These are phyloP conservation scores for Tetramorium alpestre DNA, from an alignment of 1,140 invertebrate species.

Conservation along the genomic window DNA sequence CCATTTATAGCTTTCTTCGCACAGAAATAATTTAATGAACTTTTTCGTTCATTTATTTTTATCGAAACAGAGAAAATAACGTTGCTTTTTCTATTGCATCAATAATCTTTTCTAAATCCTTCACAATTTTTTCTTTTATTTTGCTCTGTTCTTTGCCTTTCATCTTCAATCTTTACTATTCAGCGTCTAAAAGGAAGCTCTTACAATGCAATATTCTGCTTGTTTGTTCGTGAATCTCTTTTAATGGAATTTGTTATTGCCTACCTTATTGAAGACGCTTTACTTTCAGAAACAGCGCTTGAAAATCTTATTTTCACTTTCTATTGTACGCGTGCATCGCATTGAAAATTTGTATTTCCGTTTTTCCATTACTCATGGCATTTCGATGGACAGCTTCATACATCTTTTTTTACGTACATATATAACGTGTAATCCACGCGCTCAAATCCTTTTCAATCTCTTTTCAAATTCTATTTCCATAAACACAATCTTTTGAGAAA, in stretches of 20 bases:
- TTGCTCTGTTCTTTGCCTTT: slow-evolving; percentile 7
- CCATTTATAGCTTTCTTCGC: not conserved
- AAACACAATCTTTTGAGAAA: not conserved
- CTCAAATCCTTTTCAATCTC: not conserved
- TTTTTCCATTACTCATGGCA: not conserved
- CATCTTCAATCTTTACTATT: slow-evolving; percentile 45
- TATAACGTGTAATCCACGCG: too few species aligned
- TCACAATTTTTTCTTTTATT: slow-evolving; percentile 15
- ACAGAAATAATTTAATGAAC: not conserved
- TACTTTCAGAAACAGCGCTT: slow-evolving; percentile 27
- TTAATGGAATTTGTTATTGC: slow-evolving; percentile 57
- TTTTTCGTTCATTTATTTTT: not conserved
- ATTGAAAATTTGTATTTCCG: slow-evolving; percentile 8
- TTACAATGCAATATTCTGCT: slow-evolving; percentile 40
- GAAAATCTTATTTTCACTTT: slow-evolving; percentile 39
- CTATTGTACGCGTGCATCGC: not conserved
- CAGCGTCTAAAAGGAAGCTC: slow-evolving; percentile 31
- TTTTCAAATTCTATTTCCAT: not conserved
- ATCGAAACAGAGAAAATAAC: not conserved
- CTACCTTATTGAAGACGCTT: slow-evolving; percentile 19
- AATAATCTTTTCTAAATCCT: slow-evolving; percentile 9
- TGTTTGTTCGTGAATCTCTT: slow-evolving; percentile 44
- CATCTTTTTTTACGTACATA: not conserved
- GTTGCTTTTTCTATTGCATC: not conserved
- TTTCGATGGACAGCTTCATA: not conserved